These are phyloP conservation scores for Patella depressa DNA, from an alignment of 2,888 invertebrate genomes.

Conservation along the genomic window DNA sequence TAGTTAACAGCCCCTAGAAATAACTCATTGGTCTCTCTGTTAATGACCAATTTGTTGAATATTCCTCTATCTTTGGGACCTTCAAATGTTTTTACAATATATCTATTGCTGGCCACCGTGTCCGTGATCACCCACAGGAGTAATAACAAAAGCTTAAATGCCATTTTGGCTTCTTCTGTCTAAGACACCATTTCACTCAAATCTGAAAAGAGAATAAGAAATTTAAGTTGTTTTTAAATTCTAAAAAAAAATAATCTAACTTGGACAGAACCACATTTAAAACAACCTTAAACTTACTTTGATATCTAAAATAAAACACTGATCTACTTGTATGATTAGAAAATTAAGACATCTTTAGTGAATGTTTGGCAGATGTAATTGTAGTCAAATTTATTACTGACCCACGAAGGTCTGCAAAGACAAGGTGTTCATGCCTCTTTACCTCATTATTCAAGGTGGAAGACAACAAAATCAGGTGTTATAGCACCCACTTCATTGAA, in stretches of 20 bases:
- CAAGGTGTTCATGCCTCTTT: too few relatives aligned
- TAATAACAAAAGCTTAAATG: neutral
- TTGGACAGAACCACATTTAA: too few relatives aligned
- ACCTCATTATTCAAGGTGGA: too few relatives aligned
- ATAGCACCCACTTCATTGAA: too few relatives aligned
- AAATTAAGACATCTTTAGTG: too few relatives aligned
- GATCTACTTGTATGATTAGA: too few relatives aligned
- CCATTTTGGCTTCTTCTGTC: conserved; percentile 1
- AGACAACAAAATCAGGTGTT: too few relatives aligned
- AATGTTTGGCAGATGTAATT: too few relatives aligned
- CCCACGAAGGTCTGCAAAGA: too few relatives aligned
- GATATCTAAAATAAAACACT: too few relatives aligned
- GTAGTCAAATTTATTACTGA: too few relatives aligned
- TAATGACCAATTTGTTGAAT: conserved; percentile 29
- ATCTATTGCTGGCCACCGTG: neutral
- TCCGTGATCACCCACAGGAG: neutral
- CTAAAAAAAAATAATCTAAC: neutral
- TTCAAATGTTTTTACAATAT: conserved; percentile 19
- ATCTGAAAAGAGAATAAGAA: neutral
- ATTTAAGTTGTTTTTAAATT: neutral
- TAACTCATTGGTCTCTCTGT: conserved; percentile 74
- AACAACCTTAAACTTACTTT: too few relatives aligned
- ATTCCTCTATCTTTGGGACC: neutral
- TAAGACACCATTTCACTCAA: conserved; percentile 6
- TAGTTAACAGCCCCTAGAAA: conserved; percentile 93